Conservation (phyloP, 92 coral and sea anemone genomes). For the Meandrina meandrites region DNA sequence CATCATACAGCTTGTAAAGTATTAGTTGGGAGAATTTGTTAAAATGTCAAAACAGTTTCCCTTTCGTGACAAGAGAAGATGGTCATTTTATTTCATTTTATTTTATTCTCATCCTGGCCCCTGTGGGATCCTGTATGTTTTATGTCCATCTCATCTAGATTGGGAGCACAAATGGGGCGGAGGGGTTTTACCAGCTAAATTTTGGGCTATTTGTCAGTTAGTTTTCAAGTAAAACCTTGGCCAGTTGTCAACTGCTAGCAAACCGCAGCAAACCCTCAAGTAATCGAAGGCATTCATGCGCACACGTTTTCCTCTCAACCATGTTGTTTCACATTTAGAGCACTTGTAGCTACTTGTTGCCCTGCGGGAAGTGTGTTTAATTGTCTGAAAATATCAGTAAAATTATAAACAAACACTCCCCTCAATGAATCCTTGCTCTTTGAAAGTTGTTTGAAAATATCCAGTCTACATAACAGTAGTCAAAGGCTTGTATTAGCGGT, state of each 20-base stretch:
- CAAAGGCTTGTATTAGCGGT: neutral
- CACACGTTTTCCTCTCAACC: neutral
- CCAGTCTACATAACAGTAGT: too few relatives aligned
- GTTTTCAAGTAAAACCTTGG: neutral
- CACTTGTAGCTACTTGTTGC: neutral
- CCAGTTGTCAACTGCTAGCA: neutral
- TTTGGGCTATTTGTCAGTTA: neutral
- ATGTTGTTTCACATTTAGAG: neutral
- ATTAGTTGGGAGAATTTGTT: neutral
- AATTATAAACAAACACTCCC: neutral
- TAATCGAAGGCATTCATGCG: neutral
- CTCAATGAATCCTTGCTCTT: neutral
- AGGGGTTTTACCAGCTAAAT: neutral
- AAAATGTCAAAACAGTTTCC: neutral
- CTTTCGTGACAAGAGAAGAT: neutral
- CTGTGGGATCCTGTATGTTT: neutral
- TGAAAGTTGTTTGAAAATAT: neutral
- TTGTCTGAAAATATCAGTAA: too few relatives aligned
- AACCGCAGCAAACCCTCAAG: neutral
- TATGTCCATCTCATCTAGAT: neutral
- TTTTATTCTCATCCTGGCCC: neutral
- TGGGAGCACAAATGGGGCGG: neutral
- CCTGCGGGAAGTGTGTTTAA: conserved; percentile 1
- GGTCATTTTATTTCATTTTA: neutral
- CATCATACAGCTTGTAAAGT: neutral